These are phyloP conservation scores for Tragelaphus oryx DNA, from an alignment of 2,797 vertebrate genomes.

Conservation along the genomic window DNA sequence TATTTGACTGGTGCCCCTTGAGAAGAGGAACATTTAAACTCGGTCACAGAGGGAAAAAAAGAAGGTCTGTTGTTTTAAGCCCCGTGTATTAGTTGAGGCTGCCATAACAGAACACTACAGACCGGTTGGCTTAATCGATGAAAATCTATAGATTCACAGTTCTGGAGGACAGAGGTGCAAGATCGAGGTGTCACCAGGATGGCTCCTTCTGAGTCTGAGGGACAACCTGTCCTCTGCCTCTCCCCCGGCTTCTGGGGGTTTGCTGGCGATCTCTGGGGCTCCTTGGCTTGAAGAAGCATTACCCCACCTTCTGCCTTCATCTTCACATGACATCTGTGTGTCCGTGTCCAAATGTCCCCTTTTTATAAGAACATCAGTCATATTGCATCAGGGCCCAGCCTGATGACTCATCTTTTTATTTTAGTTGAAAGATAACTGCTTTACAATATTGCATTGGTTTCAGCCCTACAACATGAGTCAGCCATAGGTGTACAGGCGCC, in stretches of 20 bases:
- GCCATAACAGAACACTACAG: not conserved
- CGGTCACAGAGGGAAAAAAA: not conserved
- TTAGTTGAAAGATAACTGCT: not conserved
- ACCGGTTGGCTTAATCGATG: not conserved
- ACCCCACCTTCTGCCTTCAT: not conserved
- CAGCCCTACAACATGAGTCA: not conserved
- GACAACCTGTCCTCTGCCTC: not conserved
- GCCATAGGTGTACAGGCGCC: not conserved
- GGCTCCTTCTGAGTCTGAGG: not conserved
- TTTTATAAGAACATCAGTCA: not conserved
- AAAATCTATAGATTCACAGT: not conserved
- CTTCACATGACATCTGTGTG: not conserved
- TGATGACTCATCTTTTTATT: not conserved
- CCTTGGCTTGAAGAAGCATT: not conserved
- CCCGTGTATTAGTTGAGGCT: no score
- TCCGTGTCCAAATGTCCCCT: not conserved
- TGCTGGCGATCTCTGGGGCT: not conserved
- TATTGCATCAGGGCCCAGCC: not conserved
- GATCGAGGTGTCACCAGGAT: no score
- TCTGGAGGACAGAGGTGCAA: not conserved
- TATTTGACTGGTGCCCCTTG: not conserved
- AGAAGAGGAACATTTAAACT: not conserved
- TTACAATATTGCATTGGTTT: not conserved
- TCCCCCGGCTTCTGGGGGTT: not conserved
- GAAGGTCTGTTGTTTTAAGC: not conserved